phyloP scores from a whole-genome alignment of 2,888 invertebrate species.

The Schrankia costaestrigalis region DNA sequence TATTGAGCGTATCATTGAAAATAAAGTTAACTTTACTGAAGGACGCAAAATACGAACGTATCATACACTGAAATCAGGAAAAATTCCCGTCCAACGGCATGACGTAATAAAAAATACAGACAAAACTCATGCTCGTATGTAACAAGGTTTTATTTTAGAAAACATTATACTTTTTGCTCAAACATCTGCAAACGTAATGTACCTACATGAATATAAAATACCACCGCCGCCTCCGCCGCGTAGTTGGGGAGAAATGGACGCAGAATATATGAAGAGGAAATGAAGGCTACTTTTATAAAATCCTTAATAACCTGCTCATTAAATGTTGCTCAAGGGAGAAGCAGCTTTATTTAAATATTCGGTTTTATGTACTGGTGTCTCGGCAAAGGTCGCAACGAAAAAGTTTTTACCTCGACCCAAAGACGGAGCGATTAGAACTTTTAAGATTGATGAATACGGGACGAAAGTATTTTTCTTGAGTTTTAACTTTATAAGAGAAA shows the following conservation, averaged over 20 bases:
- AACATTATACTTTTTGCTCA: conserved; percentile 4
- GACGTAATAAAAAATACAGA: too few relatives aligned
- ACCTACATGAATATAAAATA: conserved; percentile 6
- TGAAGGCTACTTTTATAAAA: conserved; percentile 22
- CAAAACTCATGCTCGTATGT: too few relatives aligned
- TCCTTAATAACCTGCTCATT: conserved; percentile 33
- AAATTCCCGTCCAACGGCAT: too few relatives aligned
- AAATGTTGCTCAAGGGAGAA: conserved; percentile 32
- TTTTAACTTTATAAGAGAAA: conserved; percentile 34
- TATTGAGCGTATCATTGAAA: too few relatives aligned
- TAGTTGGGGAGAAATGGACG: conserved; percentile 10
- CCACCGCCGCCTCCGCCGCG: too few relatives aligned
- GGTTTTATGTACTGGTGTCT: conserved; percentile 23
- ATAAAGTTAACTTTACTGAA: too few relatives aligned
- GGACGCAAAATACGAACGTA: too few relatives aligned
- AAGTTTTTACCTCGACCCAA: conserved; percentile 45
- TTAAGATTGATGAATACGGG: conserved; percentile 63
- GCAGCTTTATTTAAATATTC: conserved; percentile 28
- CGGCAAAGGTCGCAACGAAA: conserved; percentile 9
- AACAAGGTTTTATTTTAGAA: not conserved
- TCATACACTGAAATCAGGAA: too few relatives aligned
- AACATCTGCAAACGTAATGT: conserved; percentile 1
- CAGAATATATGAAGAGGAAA: conserved; percentile 19
- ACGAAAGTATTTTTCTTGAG: conserved; percentile 43
- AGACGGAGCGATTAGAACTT: conserved; percentile 60